Evolutionary conservation across 2,113 vertebrate species (phyloP).

Genomic region (Triplophysa tibetana): DNA sequence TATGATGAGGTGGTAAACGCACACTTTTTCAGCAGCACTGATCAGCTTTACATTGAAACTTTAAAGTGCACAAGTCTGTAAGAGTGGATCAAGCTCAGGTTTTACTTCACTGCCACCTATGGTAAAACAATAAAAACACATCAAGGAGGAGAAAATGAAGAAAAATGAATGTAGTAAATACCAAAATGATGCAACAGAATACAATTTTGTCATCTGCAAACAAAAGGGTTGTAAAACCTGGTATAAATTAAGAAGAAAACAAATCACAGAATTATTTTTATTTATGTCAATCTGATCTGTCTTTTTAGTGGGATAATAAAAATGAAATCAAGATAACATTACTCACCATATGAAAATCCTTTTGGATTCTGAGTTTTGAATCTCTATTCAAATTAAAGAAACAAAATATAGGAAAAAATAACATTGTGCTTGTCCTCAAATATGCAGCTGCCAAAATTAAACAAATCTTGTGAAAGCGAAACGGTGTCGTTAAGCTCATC

Average conservation of each 20-base stretch:
- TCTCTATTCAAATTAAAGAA: neutral
- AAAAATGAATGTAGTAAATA: neutral
- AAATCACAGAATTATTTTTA: too few species aligned
- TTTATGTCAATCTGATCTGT: too few species aligned
- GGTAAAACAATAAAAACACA: conserved; percentile 38
- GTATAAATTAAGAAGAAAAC: conserved; percentile 4
- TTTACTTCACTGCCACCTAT: conserved; percentile 55
- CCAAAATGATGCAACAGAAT: conserved; percentile 2
- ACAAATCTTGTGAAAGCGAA: too few species aligned
- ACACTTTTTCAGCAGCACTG: conserved; percentile 14
- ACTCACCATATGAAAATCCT: neutral
- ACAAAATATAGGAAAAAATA: too few species aligned
- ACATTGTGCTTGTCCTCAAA: too few species aligned
- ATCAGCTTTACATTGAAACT: conserved; percentile 23
- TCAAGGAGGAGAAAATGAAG: neutral
- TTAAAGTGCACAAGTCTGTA: conserved; percentile 33
- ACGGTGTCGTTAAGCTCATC: too few species aligned
- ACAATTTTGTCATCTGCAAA: neutral
- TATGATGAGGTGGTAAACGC: conserved; percentile 10
- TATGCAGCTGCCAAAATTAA: too few species aligned
- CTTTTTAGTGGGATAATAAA: neutral
- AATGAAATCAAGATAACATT: neutral
- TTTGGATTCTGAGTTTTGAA: neutral
- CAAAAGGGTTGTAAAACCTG: neutral
- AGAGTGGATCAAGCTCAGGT: conserved; percentile 29